Base-by-base conservation (phyloP, 2,888 invertebrate species). In the Crepidodera aurea region DNA sequence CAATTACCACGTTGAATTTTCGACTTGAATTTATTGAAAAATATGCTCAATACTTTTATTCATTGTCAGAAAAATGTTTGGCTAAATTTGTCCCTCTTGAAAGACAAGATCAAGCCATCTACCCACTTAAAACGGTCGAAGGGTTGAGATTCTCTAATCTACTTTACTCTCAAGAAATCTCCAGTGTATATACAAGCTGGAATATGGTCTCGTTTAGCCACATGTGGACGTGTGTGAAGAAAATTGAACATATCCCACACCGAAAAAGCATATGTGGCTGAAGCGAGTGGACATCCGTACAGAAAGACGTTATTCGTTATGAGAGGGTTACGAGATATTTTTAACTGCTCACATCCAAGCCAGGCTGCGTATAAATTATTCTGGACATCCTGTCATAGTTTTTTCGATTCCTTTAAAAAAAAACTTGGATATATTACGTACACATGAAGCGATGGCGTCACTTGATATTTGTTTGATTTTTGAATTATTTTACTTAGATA, bases 171-270 rank as follows among this genome's bases (percentile, higher is more conserved):
- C 4, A 10, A 32, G 32, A 10, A 22, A n/a, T 32, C 32, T n/a
- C n/a, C 34, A 13, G 2, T 34, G 18, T 54, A 44, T 44, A 42
- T 8, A 42, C 19, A 54, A 44, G 16, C 40, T 40, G 18, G 42
- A 54, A 42, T 44, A 54, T 15, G 22, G 22, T 54, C 50, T 51
- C 55, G 44, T 56, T 50, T 34, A 39, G 50, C 73, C 78, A 78
- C 75, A 76, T 78, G 78, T 78, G 76, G 74, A 77, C 68, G 74
- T 70, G 78, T 77, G 78, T 78, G 78, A 79, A 78, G 77, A 78
- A 79, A 75, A 76, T 77, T 74, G 59, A 66, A 65, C 67, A 70
- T 65, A 64, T 75, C 70, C 75, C 54, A 54, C 42, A 44, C 29
- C 73, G 75, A 74, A 71, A 71, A 69, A 4, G 67, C 69, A 71